Percentiles rank a stretch among this genome's conserved stretches.
phyloP scores from a whole-genome alignment of 2,888 invertebrate species.

The Cheilosia vulpina region DNA sequence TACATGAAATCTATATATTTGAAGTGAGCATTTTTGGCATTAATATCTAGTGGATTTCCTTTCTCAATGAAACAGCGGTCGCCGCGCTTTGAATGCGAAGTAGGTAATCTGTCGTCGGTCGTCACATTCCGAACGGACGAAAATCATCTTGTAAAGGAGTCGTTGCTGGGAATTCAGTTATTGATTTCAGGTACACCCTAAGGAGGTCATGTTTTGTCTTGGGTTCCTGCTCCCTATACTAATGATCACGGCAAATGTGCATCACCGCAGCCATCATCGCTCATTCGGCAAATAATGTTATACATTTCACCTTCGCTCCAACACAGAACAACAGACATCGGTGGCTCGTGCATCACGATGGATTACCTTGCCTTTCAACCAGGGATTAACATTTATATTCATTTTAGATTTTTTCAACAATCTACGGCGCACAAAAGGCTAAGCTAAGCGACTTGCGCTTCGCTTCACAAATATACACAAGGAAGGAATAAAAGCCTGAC shows the following conservation, averaged over 20 bases:
- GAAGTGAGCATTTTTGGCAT: slow-evolving; percentile 35
- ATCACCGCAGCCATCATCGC: not conserved
- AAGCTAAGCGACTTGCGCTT: slow-evolving; percentile 20
- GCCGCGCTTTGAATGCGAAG: slow-evolving; percentile 39
- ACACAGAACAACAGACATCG: slow-evolving; percentile 15
- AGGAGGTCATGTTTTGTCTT: slow-evolving; percentile 64
- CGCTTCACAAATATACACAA: slow-evolving; percentile 7
- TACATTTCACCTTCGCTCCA: slow-evolving; percentile 42
- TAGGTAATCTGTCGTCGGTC: slow-evolving; percentile 10
- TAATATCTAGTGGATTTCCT: slow-evolving; percentile 35
- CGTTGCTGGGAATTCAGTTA: slow-evolving; percentile 19
- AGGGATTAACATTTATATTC: slow-evolving; percentile 49
- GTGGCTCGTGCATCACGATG: slow-evolving; percentile 57
- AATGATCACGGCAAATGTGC: slow-evolving; percentile 27
- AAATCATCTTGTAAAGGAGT: slow-evolving; percentile 18
- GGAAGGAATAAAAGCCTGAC: slow-evolving; percentile 30
- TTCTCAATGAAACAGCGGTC: slow-evolving; percentile 26
- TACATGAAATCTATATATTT: slow-evolving; percentile 20
- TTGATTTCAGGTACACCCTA: slow-evolving; percentile 70
- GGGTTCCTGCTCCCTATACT: slow-evolving; percentile 20
- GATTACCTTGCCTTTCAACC: slow-evolving; percentile 13
- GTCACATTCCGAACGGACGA: slow-evolving; percentile 3
- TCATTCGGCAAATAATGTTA: slow-evolving; percentile 37
- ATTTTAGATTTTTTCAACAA: slow-evolving; percentile 29
- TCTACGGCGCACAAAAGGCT: slow-evolving; percentile 33